Base-by-base conservation (phyloP, 2,888 invertebrate species). In the Oxyteleia sp. region DNA sequence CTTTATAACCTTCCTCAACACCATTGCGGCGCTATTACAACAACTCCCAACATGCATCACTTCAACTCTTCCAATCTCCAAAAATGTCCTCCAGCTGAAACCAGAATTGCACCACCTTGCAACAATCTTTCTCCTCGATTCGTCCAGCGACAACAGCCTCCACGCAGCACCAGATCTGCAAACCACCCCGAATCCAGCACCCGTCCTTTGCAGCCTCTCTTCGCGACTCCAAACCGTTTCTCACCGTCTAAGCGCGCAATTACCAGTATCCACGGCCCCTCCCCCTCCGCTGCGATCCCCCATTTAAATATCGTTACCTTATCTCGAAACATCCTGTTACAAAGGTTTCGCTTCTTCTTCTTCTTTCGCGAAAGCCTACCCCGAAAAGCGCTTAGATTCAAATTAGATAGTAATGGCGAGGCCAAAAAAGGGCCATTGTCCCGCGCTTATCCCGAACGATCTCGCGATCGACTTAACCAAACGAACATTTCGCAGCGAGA, bases 401-500 rank as follows among this genome's bases (percentile, higher is more conserved):
- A 74, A 81, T 81, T 81, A 74, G 74, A 74, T 75, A 74, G 74
- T 57, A 74, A 75, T 75, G 66, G 51, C 72, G 32, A 20, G 43
- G 10, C 47, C 4, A 63, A 18, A 29, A 53, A 55, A 16, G 57
- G 51, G 53, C 20, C 63, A 66, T 79, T 81, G 78, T 82, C 18
- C 23, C 53, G 75, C 63, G 10, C 57, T 69, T 75, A 79, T 82
- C 81, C 55, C 1, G 35, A n/a, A 11, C 29, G 59, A 76, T 76
- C 75, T 80, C 74, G 84, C 84, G 84, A 82, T 84, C 76, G 75
- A 76, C 75, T 71, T 71, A 82, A 76, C 82, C 84, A 66, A 74
- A 79, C 81, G 82, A 78, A 82, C 81, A 78, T 87, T 83, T 83
- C 86, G 79, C 84, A 86, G 79, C 82, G 72, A 82, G 88, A 88